Evolutionary conservation across 2,797 vertebrate species (phyloP), one percentile per base, ranked within the genome.

Genomic region (Neoniphon sammara): DNA sequence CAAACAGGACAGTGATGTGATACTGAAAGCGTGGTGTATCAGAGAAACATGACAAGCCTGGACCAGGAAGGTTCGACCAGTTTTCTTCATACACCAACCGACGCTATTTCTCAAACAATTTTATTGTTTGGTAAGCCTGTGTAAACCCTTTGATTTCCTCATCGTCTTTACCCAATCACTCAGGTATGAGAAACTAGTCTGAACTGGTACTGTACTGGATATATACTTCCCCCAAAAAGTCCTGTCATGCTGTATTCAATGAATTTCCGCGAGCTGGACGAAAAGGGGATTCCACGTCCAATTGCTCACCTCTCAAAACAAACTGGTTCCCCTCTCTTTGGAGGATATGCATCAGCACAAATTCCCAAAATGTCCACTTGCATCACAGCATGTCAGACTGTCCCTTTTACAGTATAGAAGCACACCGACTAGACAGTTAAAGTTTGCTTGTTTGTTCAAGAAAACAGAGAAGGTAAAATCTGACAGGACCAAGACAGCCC

Each of bases 181-280:
- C 25, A 71, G 27, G 57, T 64, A 70, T 54, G 17, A 80, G 56
- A 81, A 88, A 82, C 63, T 31, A 8, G 66, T 57, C 27, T 55
- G 18, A 10, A 80, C 44, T 15, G 20, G 17, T 49, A 49, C 15
- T 30, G 7, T 10, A 34, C 66, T 42, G 73, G 36, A 73, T 18
- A 0, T 20, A 17, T 55, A 87, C 72, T 89, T 92, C 86, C 85
- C 68, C 31, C 84, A 71, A 31, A 66, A 74, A 87, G 86, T 68
- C 80, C 82, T 27, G 50, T 47, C 6, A 4, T 50, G 1, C 56
- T 60, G 70, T 67, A 67, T 55, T 80, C 39, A 66, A 39, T 9
- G 6, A n/a, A 78, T 84, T 90, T 91, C 84, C 83, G 87, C 72
- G 65, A 80, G 68, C 12, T 70, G 23, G 42, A 62, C 11, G 2